These are phyloP conservation scores for Spodoptera litura DNA, from an alignment of 1,140 invertebrate genomes.

Conservation along the genomic window DNA sequence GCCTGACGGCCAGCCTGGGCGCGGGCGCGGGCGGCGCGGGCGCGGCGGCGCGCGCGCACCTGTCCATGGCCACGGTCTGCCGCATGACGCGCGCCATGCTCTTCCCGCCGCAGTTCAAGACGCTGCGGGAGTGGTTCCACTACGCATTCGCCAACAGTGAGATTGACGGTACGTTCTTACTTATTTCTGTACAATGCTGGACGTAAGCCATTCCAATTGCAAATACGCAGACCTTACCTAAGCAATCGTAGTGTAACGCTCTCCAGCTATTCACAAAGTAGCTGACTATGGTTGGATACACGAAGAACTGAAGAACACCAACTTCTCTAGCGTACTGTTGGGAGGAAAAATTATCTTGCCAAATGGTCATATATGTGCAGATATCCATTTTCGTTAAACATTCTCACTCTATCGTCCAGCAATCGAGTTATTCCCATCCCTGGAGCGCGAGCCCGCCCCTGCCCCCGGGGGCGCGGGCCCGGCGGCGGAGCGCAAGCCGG, in stretches of 20 bases:
- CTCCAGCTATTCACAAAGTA: too few species aligned
- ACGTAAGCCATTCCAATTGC: too few species aligned
- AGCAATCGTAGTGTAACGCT: too few species aligned
- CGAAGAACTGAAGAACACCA: too few species aligned
- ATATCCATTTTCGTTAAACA: too few species aligned
- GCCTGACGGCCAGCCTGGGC: slow-evolving; percentile 95
- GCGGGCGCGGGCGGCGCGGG: slow-evolving; percentile 87
- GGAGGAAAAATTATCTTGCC: too few species aligned
- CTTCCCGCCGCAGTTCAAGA: slow-evolving; percentile 98
- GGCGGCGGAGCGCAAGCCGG: slow-evolving; percentile 75
- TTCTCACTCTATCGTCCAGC: slow-evolving; percentile 88
- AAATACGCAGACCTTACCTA: too few species aligned
- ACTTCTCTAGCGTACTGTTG: too few species aligned
- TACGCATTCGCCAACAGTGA: slow-evolving; percentile 97
- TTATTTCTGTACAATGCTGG: too few species aligned
- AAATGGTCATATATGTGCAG: too few species aligned
- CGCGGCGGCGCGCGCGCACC: slow-evolving; percentile 91
- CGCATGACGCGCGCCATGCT: slow-evolving; percentile 95
- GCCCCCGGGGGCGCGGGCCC: slow-evolving; percentile 91
- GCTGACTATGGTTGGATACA: too few species aligned
- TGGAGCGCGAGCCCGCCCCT: slow-evolving; percentile 88
- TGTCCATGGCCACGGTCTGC: slow-evolving; percentile 97
- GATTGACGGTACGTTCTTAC: slow-evolving; percentile 91
- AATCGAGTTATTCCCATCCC: slow-evolving; percentile 95
- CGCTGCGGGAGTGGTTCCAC: slow-evolving; percentile 97